Conservation (phyloP, 2,797 vertebrate species). For the Sebastiscus tertius region DNA sequence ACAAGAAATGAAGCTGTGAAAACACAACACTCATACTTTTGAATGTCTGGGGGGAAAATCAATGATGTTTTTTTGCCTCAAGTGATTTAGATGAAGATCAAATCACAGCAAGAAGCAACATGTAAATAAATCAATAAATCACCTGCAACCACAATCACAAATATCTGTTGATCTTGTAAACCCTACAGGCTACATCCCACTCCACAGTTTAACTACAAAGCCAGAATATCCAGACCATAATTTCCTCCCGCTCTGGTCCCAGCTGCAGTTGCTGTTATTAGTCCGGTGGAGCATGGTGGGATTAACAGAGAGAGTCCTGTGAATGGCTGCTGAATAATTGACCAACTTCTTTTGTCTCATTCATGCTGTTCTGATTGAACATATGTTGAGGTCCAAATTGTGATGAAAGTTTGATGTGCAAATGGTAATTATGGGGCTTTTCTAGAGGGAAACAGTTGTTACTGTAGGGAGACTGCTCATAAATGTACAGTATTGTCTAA, state of each 20-base stretch:
- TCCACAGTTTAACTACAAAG: not conserved
- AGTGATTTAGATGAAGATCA: not conserved
- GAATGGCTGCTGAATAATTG: slow-evolving; percentile 61
- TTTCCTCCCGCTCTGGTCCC: not conserved
- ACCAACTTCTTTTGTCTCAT: slow-evolving; percentile 42
- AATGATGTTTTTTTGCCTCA: not conserved
- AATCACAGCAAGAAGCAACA: not conserved
- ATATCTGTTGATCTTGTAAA: not conserved
- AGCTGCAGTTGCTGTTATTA: slow-evolving; percentile 53
- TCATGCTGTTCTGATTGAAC: slow-evolving; percentile 35
- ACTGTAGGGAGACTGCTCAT: not conserved
- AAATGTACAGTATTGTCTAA: not conserved
- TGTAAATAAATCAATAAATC: not conserved
- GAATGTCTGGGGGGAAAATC: not conserved
- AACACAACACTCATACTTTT: not conserved
- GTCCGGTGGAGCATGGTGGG: slow-evolving; percentile 50
- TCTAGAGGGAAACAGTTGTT: not conserved
- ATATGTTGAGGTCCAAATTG: not conserved
- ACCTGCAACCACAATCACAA: not conserved
- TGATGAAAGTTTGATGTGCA: slow-evolving; percentile 11
- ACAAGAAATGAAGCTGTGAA: not conserved
- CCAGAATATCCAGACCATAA: not conserved
- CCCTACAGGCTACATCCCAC: fast-evolving
- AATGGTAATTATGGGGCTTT: not conserved
- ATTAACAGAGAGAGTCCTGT: slow-evolving; percentile 33